Conservation (phyloP, 2,113 vertebrate genomes). For the Calidris pugnax region DNA sequence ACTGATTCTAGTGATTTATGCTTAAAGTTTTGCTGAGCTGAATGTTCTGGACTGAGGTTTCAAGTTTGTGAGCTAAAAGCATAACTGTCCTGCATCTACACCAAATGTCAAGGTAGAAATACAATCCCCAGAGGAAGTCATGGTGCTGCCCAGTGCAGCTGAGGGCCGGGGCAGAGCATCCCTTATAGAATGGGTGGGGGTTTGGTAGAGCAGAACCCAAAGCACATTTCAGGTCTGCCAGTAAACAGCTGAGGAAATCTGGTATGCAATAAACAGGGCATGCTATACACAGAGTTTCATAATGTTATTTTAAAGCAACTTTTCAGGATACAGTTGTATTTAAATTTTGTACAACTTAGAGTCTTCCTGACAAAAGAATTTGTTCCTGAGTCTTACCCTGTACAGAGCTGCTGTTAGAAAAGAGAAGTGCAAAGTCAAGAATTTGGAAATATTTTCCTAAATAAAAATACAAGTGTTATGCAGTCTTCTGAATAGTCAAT, state of each 20-base stretch:
- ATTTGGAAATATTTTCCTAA: not conserved
- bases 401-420: not conserved
- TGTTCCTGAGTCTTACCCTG: not conserved
- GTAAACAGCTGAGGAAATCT: not conserved
- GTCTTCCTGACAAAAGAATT: not conserved
- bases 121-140: not conserved
- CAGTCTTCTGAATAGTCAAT: not conserved
- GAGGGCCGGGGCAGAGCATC: not conserved
- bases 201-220: not conserved
- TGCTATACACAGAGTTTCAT: not conserved
- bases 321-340: not conserved
- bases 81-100: not conserved
- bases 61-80: not conserved
- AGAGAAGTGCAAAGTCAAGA: not conserved
- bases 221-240: not conserved
- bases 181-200: not conserved
- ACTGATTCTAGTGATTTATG: not conserved
- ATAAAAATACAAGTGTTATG: not conserved
- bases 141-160: accelerated
- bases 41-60: not conserved
- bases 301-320: not conserved
- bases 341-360: not conserved
- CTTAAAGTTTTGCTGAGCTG: not conserved
- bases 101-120: not conserved
- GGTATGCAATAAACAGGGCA: not conserved